phyloP scores from a whole-genome alignment of 2,113 vertebrate genomes.

The Ailurus styani region DNA sequence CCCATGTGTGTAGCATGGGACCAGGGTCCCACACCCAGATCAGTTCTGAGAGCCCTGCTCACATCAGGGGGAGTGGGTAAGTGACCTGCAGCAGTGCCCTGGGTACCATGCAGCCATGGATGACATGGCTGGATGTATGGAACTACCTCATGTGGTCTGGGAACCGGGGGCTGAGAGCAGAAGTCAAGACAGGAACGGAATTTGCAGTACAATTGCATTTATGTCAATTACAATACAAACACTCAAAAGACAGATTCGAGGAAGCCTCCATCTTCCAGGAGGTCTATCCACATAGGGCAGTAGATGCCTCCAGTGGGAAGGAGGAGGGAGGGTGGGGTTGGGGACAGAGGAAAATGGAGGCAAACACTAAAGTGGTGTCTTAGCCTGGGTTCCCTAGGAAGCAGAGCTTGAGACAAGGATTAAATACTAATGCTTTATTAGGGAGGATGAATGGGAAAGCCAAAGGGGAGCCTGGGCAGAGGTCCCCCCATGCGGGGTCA shows the following conservation, averaged over 20 bases:
- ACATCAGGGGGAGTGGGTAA: background rate
- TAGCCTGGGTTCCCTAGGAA: background rate
- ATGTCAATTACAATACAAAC: background rate
- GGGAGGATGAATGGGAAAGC: background rate
- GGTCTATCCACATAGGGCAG: background rate
- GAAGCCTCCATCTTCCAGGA: background rate
- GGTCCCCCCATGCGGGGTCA: fast-evolving
- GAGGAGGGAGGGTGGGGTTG: background rate
- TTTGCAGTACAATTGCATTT: background rate
- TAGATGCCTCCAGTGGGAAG: background rate
- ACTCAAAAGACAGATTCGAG: background rate
- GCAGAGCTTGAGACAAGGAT: background rate
- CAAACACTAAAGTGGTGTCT: background rate
- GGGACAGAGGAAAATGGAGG: background rate
- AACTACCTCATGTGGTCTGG: fast-evolving
- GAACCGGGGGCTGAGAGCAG: background rate
- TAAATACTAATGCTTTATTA: background rate
- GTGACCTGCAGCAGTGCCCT: no score
- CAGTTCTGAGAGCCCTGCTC: background rate
- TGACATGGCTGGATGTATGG: no score
- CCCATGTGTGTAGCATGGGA: fast-evolving
- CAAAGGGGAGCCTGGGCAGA: background rate
- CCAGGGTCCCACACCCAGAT: background rate
- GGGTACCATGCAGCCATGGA: no score
- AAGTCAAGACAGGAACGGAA: background rate